Conservation (phyloP, 2,113 vertebrate species). For the Lamprotornis superbus region DNA sequence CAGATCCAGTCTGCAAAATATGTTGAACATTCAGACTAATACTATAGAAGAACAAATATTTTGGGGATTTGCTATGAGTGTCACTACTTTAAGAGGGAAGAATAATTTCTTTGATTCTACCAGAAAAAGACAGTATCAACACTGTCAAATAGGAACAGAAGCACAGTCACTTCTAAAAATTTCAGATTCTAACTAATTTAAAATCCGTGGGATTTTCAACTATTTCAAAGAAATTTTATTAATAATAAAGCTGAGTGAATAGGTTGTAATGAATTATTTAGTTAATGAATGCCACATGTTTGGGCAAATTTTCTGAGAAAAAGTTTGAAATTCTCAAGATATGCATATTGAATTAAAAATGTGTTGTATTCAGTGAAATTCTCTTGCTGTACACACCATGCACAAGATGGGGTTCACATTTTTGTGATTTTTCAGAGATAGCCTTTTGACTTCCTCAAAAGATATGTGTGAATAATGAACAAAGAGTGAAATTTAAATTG, state of each 20-base stretch:
- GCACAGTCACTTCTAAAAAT: conserved; percentile 31
- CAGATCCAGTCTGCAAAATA: neutral
- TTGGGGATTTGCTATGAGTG: neutral
- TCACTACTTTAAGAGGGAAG: conserved; percentile 3
- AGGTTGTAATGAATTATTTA: conserved; percentile 42
- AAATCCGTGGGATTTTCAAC: conserved; percentile 33
- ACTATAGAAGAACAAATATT: neutral
- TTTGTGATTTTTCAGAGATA: neutral
- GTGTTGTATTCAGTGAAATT: neutral
- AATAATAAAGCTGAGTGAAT: conserved; percentile 44
- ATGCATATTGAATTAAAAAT: neutral
- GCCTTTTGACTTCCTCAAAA: neutral
- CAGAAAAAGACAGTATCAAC: neutral
- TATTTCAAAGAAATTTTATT: conserved; percentile 51
- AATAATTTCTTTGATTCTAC: conserved; percentile 13
- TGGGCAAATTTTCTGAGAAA: neutral
- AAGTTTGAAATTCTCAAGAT: neutral
- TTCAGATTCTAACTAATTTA: conserved; percentile 38
- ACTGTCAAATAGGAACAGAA: conserved; percentile 34
- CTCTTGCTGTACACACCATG: neutral
- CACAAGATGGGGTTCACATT: neutral
- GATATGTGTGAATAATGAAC: neutral
- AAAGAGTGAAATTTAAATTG: neutral
- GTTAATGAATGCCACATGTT: neutral
- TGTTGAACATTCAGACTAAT: neutral